Conservation (phyloP, 2,797 vertebrate species). For the Acanthiza pusilla region DNA sequence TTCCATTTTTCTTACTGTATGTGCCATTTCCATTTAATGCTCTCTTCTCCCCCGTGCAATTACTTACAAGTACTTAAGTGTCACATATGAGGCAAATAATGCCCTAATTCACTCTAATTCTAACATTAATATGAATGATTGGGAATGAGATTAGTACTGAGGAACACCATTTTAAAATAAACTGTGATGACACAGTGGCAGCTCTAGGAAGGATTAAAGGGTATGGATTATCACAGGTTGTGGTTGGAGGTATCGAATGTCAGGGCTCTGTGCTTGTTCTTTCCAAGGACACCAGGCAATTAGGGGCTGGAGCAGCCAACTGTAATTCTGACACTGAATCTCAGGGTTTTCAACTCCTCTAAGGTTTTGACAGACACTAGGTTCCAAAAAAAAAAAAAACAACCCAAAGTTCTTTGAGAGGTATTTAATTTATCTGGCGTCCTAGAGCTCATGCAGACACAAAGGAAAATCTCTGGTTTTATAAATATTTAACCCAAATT, state of each 20-base stretch:
- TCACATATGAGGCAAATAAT: constrained; percentile 44
- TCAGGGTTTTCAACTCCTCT: background rate
- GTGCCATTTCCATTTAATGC: background rate
- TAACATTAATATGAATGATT: constrained; percentile 60
- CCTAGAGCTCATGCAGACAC: background rate
- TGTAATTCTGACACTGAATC: background rate
- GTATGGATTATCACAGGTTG: constrained; percentile 54
- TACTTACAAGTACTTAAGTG: constrained; percentile 47
- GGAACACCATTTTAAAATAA: constrained; percentile 41
- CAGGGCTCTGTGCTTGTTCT: background rate
- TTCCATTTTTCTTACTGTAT: constrained; percentile 38
- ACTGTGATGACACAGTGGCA: constrained; percentile 38
- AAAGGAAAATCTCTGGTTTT: background rate
- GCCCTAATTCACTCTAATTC: constrained; percentile 63
- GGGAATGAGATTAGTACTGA: constrained; percentile 52
- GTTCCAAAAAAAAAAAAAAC: background rate
- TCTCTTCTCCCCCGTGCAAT: background rate
- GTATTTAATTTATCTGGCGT: background rate
- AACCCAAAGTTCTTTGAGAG: background rate
- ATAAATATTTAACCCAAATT: background rate
- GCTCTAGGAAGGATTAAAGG: constrained; percentile 59
- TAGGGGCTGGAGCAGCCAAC: background rate
- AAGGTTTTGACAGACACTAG: background rate
- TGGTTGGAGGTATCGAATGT: background rate
- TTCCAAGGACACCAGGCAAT: constrained; percentile 5